A percentile compares a stretch with the other conserved stretches of the same genome.
These are phyloP conservation scores for Drosophila lini DNA, from an alignment of 1,140 invertebrate genomes.

Conservation along the genomic window DNA sequence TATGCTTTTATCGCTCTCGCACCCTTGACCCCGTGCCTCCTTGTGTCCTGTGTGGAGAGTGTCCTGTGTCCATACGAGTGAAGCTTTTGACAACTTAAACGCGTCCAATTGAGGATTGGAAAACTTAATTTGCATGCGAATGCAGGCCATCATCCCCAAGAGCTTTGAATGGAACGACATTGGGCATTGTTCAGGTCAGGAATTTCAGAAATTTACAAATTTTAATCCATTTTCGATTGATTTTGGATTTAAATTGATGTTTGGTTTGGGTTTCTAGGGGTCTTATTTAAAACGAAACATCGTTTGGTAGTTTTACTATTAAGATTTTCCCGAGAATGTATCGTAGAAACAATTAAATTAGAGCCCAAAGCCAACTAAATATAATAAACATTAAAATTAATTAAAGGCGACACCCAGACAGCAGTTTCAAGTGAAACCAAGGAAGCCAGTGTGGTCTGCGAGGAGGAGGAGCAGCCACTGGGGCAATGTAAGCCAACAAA, in stretches of 20 bases:
- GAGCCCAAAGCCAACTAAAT: constrained; percentile 10
- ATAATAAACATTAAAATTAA: constrained; percentile 21
- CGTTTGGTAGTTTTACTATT: not conserved
- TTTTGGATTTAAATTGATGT: constrained; percentile 1
- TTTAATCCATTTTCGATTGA: constrained; percentile 5
- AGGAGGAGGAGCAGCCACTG: not conserved
- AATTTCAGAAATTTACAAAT: constrained; percentile 4
- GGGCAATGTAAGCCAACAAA: constrained; percentile 48
- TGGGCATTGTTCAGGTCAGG: not conserved
- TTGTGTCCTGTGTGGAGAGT: not conserved
- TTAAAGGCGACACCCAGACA: constrained; percentile 5
- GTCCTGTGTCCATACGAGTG: constrained; percentile 5
- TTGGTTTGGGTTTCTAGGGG: not conserved
- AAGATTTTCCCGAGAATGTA: not conserved
- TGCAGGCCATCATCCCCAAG: not conserved
- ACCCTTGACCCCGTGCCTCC: constrained; percentile 27
- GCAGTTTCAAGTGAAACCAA: not conserved
- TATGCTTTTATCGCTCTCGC: constrained; percentile 43
- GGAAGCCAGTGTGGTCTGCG: not conserved
- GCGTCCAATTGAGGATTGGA: constrained; percentile 40
- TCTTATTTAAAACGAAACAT: not conserved
- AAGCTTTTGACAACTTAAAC: constrained; percentile 44
- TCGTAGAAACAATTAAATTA: not conserved
- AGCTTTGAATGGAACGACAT: constrained; percentile 6
- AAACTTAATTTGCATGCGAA: constrained; percentile 38